These are phyloP conservation scores for Galaxias olidus DNA, from an alignment of 2,797 vertebrate species.

Conservation along the genomic window DNA sequence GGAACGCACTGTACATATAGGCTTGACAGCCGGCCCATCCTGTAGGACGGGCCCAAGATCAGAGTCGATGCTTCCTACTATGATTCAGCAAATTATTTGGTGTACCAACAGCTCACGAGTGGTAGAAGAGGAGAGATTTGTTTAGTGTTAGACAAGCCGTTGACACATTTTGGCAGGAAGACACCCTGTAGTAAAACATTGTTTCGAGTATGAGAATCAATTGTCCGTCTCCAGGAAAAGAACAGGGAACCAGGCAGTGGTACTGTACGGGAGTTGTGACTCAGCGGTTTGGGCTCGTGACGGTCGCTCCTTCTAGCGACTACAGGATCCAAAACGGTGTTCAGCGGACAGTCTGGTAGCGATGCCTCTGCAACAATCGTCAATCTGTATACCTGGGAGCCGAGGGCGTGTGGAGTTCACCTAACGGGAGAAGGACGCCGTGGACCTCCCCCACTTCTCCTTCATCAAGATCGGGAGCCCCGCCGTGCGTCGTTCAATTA, in stretches of 20 bases:
- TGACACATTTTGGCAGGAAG: no score
- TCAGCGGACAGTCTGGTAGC: no score
- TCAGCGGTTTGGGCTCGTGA: no score
- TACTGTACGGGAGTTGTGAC: no score
- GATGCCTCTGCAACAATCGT: not conserved
- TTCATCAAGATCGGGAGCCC: constrained; percentile 21
- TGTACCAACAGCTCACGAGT: no score
- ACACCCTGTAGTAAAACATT: constrained; percentile 18
- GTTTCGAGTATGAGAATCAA: constrained; percentile 38
- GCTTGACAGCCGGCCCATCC: not conserved
- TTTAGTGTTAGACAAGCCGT: no score
- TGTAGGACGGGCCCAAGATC: not conserved
- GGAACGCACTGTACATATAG: not conserved
- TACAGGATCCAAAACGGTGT: no score
- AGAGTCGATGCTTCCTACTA: constrained; percentile 5
- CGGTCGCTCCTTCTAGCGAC: no score
- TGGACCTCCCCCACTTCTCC: constrained; percentile 19
- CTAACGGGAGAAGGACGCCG: constrained; percentile 41
- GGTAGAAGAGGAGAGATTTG: no score
- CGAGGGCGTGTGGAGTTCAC: constrained; percentile 24
- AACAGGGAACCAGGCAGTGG: no score
- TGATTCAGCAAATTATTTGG: not conserved
- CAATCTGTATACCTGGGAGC: not conserved
- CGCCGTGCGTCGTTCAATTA: constrained; percentile 29
- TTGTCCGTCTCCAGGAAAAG: constrained; percentile 18